These are phyloP conservation scores for Amphipoea oculea DNA, from an alignment of 2,888 invertebrate species.

Conservation along the genomic window DNA sequence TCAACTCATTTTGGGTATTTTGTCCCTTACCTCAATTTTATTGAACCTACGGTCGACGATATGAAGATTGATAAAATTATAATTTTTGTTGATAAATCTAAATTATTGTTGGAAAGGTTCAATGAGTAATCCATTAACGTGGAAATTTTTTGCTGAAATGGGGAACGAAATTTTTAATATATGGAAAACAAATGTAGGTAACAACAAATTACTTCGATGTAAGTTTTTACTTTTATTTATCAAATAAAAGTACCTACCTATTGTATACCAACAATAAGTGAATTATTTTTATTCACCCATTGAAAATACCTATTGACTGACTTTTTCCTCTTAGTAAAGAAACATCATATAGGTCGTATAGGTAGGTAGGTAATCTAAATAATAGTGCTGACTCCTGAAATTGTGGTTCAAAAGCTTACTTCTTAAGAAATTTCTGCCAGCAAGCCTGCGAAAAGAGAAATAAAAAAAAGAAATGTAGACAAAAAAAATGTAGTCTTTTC, in stretches of 20 bases:
- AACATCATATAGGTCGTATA: background rate
- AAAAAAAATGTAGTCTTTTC: no score
- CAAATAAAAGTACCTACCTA: background rate
- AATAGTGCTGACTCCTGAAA: background rate
- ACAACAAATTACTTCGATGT: background rate
- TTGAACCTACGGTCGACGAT: no score
- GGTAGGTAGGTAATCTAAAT: background rate
- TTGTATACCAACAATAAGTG: background rate
- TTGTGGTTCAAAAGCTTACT: background rate
- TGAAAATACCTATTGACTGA: background rate
- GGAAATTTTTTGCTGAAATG: slow-evolving; percentile 13
- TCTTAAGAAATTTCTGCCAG: no score
- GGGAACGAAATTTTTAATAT: background rate
- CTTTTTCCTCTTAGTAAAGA: slow-evolving; percentile 5
- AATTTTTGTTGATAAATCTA: slow-evolving; percentile 18
- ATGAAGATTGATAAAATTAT: slow-evolving; percentile 6
- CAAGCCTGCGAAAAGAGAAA: no score
- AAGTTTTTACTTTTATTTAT: slow-evolving; percentile 12
- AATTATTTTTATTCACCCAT: background rate
- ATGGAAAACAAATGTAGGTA: background rate
- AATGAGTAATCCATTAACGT: slow-evolving; percentile 6
- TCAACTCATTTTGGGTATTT: no score
- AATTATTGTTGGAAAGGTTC: slow-evolving; percentile 13
- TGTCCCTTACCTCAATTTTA: no score
- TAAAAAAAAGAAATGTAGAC: no score